A percentile compares a stretch with the other conserved stretches of the same genome.
Conservation (phyloP, 2,797 vertebrate genomes). For the Petrocephalus sullivani region DNA sequence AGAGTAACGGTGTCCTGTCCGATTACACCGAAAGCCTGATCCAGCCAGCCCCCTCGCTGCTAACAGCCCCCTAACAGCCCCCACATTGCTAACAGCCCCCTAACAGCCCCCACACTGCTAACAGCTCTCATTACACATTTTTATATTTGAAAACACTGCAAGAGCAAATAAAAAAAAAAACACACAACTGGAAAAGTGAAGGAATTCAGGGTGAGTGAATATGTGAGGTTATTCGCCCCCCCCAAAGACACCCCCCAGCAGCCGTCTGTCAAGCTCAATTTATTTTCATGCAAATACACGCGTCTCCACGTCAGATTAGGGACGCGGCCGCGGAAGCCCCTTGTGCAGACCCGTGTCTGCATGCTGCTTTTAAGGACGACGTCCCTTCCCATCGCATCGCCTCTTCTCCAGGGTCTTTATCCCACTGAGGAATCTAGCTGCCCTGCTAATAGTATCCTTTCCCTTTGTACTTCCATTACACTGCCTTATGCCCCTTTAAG, state of each 20-base stretch:
- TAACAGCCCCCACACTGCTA: background rate
- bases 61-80: too few relatives aligned
- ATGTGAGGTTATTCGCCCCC: background rate
- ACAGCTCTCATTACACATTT: background rate
- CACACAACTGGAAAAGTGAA: background rate
- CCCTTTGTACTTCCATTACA: background rate
- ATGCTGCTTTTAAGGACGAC: background rate
- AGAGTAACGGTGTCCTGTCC: background rate
- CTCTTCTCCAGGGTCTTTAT: background rate
- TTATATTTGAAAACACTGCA: background rate
- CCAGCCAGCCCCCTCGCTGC: background rate
- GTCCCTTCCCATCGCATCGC: background rate
- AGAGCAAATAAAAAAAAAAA: background rate
- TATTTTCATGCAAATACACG: constrained; percentile 5
- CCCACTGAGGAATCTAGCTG: background rate
- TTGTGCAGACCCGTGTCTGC: background rate
- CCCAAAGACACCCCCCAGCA: background rate
- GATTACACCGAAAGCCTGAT: background rate
- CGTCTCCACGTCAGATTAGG: constrained; percentile 6
- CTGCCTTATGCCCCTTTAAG: background rate
- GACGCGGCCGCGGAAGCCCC: background rate
- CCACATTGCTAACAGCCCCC: too few relatives aligned
- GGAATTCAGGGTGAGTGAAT: background rate
- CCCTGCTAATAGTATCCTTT: background rate
- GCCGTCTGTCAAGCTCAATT: constrained; percentile 24